phyloP scores from a whole-genome alignment of 2,113 vertebrate genomes.

The Notarius lentiginosus region DNA sequence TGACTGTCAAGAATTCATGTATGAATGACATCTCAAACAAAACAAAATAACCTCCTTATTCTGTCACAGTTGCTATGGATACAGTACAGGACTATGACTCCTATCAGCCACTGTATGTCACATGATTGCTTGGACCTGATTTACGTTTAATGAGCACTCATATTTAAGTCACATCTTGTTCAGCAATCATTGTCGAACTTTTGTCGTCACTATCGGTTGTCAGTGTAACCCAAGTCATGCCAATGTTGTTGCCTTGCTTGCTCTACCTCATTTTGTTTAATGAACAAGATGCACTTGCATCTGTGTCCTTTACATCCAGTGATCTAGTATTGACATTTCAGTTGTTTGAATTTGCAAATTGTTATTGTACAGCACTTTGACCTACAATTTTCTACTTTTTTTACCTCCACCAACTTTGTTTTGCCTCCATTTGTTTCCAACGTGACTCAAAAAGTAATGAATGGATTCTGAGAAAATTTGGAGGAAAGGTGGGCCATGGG shows the following conservation, averaged over 20 bases:
- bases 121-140: neutral
- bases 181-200: neutral
- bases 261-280: neutral
- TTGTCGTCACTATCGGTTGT: neutral
- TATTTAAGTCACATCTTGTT: neutral
- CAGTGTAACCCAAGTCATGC: neutral
- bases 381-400: neutral
- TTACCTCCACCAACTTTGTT: no score
- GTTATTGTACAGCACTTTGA: neutral
- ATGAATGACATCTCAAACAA: neutral
- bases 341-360: no score
- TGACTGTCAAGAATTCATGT: neutral
- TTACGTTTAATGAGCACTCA: neutral
- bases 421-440: no score
- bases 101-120: neutral
- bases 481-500: no score
- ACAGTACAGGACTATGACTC: neutral
- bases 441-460: no score
- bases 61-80: neutral
- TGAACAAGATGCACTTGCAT: neutral
- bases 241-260: neutral
- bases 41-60: neutral
- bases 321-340: neutral
- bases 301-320: neutral
- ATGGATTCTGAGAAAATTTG: no score